Conservation (phyloP, 2,113 vertebrate species). For the Monarcha castaneiventris region DNA sequence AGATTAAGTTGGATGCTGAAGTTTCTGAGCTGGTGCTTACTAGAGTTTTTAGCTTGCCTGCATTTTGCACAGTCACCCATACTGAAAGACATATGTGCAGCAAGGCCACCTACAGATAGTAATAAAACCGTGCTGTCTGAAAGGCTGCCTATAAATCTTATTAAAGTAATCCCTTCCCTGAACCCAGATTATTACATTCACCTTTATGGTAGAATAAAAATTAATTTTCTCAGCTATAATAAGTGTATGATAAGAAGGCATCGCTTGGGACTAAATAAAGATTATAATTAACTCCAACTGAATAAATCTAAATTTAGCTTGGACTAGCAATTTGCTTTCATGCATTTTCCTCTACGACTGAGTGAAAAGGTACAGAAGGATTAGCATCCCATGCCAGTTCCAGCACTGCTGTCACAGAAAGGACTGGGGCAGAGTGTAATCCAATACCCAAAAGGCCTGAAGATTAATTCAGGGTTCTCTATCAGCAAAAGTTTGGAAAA, state of each 20-base stretch:
- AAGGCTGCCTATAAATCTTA: slow-evolving; percentile 74
- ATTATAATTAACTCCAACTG: slow-evolving; percentile 80
- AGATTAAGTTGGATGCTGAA: background rate
- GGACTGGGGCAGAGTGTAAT: slow-evolving; percentile 9
- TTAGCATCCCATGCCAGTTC: slow-evolving; percentile 11
- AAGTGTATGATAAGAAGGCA: slow-evolving; percentile 75
- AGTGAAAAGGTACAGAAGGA: slow-evolving; percentile 38
- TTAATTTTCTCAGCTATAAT: slow-evolving; percentile 81
- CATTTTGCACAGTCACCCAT: background rate
- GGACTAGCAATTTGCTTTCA: slow-evolving; percentile 66
- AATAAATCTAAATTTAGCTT: slow-evolving; percentile 79
- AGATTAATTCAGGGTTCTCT: slow-evolving; percentile 40
- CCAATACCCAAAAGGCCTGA: slow-evolving; percentile 34
- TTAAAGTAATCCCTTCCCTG: slow-evolving; percentile 78
- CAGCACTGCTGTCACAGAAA: slow-evolving; percentile 9
- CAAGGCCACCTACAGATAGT: slow-evolving; percentile 45
- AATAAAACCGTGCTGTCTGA: slow-evolving; percentile 44
- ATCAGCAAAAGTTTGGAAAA: slow-evolving; percentile 35
- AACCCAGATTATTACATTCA: slow-evolving; percentile 79
- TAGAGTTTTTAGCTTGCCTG: background rate
- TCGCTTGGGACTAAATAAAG: slow-evolving; percentile 80
- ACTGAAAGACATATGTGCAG: slow-evolving; percentile 14
- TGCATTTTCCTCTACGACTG: slow-evolving; percentile 34
- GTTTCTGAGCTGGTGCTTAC: slow-evolving; percentile 10
- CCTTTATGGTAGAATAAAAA: slow-evolving; percentile 80